A percentile compares a stretch with the other conserved stretches of the same genome.
These are phyloP conservation scores for Lepus europaeus DNA, from an alignment of 2,113 vertebrate species.

Conservation along the genomic window DNA sequence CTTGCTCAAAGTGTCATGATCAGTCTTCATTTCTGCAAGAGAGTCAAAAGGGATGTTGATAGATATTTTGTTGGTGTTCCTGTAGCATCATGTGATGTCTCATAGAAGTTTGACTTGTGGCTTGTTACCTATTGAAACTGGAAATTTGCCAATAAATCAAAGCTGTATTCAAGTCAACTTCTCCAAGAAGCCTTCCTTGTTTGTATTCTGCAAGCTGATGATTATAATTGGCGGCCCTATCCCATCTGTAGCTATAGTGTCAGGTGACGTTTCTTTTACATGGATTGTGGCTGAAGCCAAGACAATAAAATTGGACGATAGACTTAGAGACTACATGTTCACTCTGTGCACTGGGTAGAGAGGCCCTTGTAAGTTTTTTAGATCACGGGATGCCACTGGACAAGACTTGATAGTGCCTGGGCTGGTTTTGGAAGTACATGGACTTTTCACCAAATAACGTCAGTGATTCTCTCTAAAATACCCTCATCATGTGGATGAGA, in stretches of 20 bases:
- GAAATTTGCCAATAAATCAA: slow-evolving; percentile 4
- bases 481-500: neutral
- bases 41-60: neutral
- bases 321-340: neutral
- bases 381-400: neutral
- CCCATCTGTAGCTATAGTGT: neutral
- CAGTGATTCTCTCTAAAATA: neutral
- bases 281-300: neutral
- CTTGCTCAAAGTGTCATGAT: neutral
- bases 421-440: neutral
- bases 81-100: neutral
- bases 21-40: neutral
- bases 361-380: neutral
- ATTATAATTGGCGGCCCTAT: neutral
- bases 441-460: neutral
- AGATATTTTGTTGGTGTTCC: neutral
- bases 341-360: neutral
- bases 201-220: neutral
- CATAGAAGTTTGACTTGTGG: neutral
- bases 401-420: neutral
- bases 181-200: neutral
- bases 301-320: neutral
- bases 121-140: neutral
- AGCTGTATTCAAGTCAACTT: neutral
- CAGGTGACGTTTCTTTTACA: neutral